These are phyloP conservation scores for Euura saliciscinereae DNA, from an alignment of 1,140 invertebrate genomes.

Conservation along the genomic window DNA sequence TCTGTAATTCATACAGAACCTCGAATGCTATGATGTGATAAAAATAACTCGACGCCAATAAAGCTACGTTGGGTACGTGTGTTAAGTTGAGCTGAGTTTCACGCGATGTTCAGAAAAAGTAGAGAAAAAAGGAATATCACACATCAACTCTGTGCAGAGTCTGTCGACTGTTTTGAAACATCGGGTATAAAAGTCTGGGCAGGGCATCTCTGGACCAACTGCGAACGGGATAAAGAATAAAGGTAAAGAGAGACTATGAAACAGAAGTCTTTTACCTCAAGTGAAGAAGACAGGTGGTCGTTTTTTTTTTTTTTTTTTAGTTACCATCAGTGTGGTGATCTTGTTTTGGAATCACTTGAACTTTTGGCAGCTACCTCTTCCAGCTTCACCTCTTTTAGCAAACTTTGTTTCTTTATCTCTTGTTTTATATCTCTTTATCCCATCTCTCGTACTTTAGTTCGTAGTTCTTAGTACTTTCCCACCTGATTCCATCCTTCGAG, in stretches of 20 bases:
- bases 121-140: no score
- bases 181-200: background rate
- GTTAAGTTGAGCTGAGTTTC: background rate
- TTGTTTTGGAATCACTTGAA: constrained; percentile 4
- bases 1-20: no score
- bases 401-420: background rate
- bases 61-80: no score
- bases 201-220: background rate
- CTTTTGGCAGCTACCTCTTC: no score
- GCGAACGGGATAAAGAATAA: background rate
- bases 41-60: background rate
- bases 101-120: background rate
- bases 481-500: background rate
- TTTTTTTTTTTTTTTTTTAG: background rate
- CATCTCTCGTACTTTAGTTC: background rate
- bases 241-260: background rate
- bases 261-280: background rate
- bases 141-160: background rate
- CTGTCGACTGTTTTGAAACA: background rate
- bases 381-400: background rate
- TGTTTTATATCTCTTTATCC: background rate
- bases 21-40: background rate
- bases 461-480: no score
- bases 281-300: background rate
- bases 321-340: background rate